Conservation (phyloP, 2,113 vertebrate genomes). For the Colistium nudipinnis region DNA sequence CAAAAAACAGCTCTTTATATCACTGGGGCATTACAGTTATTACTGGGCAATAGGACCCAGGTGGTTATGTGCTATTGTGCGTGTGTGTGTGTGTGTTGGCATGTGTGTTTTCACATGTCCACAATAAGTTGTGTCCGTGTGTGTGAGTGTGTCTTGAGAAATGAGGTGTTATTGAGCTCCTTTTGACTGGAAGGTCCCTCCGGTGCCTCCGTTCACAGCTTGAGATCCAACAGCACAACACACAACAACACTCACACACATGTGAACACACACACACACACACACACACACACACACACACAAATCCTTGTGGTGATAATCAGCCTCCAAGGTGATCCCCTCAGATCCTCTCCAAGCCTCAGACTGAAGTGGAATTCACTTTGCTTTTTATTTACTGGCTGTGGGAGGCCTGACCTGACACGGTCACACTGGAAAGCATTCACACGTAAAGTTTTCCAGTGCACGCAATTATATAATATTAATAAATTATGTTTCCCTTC, state of each 20-base stretch:
- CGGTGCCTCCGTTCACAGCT: conserved; percentile 49
- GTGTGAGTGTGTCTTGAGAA: conserved; percentile 31
- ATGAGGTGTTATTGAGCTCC: conserved; percentile 53
- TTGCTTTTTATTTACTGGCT: conserved; percentile 96
- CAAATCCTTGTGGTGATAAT: conserved; percentile 92
- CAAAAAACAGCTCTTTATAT: conserved; percentile 45
- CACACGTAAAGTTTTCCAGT: background rate
- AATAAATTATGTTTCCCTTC: background rate
- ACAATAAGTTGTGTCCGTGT: conserved; percentile 11
- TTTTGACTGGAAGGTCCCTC: conserved; percentile 49
- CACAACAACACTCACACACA: conserved; percentile 21
- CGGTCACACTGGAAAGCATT: background rate
- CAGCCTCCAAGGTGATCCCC: conserved; percentile 83
- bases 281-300: conserved; percentile 27
- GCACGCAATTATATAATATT: background rate
- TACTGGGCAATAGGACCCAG: conserved; percentile 33
- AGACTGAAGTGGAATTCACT: conserved; percentile 94
- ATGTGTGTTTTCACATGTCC: conserved; percentile 25
- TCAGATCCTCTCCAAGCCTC: conserved; percentile 94
- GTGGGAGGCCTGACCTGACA: conserved; percentile 51
- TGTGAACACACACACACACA: conserved; percentile 28
- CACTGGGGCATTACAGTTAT: conserved; percentile 52
- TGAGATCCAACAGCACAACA: conserved; percentile 42
- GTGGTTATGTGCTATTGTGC: conserved; percentile 28
- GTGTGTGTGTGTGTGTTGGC: conserved; percentile 15